These are phyloP conservation scores for Mya arenaria DNA, from an alignment of 1,140 invertebrate species.

Conservation along the genomic window DNA sequence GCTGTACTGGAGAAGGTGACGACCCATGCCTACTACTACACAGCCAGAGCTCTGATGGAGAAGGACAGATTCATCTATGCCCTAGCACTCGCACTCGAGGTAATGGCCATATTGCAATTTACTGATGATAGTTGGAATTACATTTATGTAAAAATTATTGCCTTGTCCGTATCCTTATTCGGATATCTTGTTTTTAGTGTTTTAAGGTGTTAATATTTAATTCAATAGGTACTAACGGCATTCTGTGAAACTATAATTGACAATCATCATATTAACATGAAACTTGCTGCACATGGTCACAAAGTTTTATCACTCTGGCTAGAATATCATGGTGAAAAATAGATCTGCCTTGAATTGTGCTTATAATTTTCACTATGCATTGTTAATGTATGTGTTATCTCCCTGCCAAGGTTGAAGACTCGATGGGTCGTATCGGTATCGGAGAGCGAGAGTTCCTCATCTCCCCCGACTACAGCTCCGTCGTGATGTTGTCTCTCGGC, in stretches of 20 bases:
- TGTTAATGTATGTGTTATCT: too few species aligned
- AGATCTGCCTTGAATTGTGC: too few species aligned
- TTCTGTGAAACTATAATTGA: too few species aligned
- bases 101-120: conserved; percentile 36
- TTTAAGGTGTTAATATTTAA: neutral
- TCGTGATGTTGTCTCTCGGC: conserved; percentile 75
- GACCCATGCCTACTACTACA: conserved; percentile 70
- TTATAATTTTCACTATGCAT: too few species aligned
- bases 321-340: too few species aligned
- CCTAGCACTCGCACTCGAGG: conserved; percentile 77
- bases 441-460: conserved; percentile 80
- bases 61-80: conserved; percentile 76
- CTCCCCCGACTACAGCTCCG: conserved; percentile 77
- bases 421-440: conserved; percentile 67
- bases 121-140: neutral
- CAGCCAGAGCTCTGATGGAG: conserved; percentile 73
- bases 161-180: neutral
- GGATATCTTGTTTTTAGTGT: neutral
- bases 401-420: conserved; percentile 80
- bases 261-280: too few species aligned
- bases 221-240: neutral
- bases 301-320: too few species aligned
- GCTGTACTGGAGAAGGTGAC: conserved; percentile 78
- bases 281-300: too few species aligned
- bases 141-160: neutral